A percentile compares a stretch with the other conserved stretches of the same genome.
Evolutionary conservation across 2,113 vertebrate species (phyloP).

Genomic region (Solea senegalensis): DNA sequence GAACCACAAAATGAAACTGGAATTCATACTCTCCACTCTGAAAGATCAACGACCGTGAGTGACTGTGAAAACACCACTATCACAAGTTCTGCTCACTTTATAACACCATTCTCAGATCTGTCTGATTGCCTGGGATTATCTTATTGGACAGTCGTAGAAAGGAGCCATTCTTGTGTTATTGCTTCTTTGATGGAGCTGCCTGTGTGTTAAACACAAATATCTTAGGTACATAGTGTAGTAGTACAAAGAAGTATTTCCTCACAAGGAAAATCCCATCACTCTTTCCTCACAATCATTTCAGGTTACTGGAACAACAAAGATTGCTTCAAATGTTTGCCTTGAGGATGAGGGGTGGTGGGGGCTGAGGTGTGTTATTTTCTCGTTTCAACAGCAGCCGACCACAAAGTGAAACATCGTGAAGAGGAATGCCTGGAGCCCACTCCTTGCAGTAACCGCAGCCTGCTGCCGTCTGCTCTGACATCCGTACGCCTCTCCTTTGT

Average conservation of each 20-base stretch:
- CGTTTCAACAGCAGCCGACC: slow-evolving; percentile 41
- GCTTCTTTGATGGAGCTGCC: not conserved
- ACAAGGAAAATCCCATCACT: slow-evolving; percentile 41
- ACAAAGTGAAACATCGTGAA: slow-evolving; percentile 58
- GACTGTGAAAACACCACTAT: not conserved
- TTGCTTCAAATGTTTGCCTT: slow-evolving; percentile 50
- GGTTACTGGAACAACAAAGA: slow-evolving; percentile 36
- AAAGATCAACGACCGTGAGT: not conserved
- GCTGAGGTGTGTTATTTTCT: slow-evolving; percentile 17
- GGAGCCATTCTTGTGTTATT: not conserved
- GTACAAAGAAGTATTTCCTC: slow-evolving; percentile 38
- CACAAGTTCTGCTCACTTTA: not conserved
- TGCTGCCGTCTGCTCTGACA: slow-evolving; percentile 60
- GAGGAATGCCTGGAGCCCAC: slow-evolving; percentile 57
- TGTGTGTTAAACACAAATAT: not conserved
- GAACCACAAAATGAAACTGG: not conserved
- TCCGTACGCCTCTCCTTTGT: slow-evolving; percentile 65
- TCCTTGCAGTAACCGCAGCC: slow-evolving; percentile 54
- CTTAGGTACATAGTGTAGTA: not conserved
- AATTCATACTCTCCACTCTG: not conserved
- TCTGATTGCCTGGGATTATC: not conserved
- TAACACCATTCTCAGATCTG: not conserved
- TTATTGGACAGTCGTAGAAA: not conserved
- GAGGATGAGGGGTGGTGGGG: slow-evolving; percentile 6
- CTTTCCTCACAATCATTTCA: slow-evolving; percentile 37